Conservation (phyloP, 2,113 vertebrate species). For the Carettochelys insculpta region DNA sequence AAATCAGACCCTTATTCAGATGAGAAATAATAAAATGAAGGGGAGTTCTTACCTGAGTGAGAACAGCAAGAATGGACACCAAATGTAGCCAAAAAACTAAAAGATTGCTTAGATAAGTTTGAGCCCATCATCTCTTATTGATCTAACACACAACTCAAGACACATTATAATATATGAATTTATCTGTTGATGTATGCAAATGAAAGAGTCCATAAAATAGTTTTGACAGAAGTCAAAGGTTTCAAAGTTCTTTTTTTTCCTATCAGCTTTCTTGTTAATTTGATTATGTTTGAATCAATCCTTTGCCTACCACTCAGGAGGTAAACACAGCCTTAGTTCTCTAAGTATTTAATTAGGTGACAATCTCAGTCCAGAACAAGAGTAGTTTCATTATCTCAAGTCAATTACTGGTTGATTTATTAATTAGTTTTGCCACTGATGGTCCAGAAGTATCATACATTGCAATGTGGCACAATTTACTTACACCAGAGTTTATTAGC, state of each 20-base stretch:
- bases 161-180: background rate
- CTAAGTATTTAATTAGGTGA: slow-evolving; percentile 59
- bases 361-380: slow-evolving; percentile 46
- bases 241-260: background rate
- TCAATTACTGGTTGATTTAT: slow-evolving; percentile 71
- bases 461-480: slow-evolving; percentile 51
- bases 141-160: background rate
- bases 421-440: slow-evolving; percentile 64
- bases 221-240: accelerated
- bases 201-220: background rate
- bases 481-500: slow-evolving; percentile 19
- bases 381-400: slow-evolving; percentile 62
- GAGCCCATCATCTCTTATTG: background rate
- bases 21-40: background rate
- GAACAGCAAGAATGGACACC: background rate
- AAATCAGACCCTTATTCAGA: accelerated
- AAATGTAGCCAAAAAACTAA: background rate
- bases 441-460: slow-evolving; percentile 25
- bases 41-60: background rate
- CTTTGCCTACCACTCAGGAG: slow-evolving; percentile 21
- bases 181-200: accelerated
- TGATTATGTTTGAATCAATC: slow-evolving; percentile 6
- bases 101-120: background rate
- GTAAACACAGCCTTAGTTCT: slow-evolving; percentile 49
- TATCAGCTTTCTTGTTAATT: slow-evolving; percentile 33